Percentiles rank a stretch among this genome's conserved stretches.
phyloP scores from a whole-genome alignment of 1,140 invertebrate species.

The Heterodera carotae region DNA sequence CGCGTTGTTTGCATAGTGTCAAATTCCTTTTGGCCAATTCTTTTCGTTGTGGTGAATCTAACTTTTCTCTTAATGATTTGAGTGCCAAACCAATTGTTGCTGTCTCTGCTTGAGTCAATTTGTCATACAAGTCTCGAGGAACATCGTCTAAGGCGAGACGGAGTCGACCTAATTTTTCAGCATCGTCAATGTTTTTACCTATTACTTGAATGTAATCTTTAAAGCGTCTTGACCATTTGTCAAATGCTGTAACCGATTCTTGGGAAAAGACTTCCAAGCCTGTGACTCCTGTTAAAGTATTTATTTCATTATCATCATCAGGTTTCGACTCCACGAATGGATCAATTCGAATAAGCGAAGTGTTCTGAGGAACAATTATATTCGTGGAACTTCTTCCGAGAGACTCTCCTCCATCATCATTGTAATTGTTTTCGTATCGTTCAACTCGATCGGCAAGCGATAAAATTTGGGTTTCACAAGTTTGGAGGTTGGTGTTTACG shows the following conservation, averaged over 20 bases:
- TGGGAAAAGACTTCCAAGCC: conserved; percentile 2
- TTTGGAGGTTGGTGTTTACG: background rate
- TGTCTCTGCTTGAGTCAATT: background rate
- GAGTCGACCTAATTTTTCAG: background rate
- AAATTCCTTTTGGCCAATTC: background rate
- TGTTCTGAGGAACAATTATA: no score
- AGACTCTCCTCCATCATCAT: no score
- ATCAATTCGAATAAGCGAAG: background rate
- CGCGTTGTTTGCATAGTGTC: background rate
- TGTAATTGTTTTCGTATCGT: background rate
- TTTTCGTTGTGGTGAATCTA: background rate
- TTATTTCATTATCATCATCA: background rate
- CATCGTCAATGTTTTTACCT: background rate
- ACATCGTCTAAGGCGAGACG: background rate
- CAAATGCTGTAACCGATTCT: background rate
- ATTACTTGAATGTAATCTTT: background rate
- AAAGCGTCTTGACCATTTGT: background rate
- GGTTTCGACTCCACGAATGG: conserved; percentile 12
- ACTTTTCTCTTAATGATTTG: background rate
- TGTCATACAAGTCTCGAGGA: background rate
- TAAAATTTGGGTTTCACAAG: background rate
- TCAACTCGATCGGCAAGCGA: background rate
- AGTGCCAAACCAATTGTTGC: background rate
- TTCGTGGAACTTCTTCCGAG: no score
- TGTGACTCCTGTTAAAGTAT: conserved; percentile 1